Evolutionary conservation across 92 coral and sea anemone genomes (phyloP).

Genomic region (Siderastrea siderea): DNA sequence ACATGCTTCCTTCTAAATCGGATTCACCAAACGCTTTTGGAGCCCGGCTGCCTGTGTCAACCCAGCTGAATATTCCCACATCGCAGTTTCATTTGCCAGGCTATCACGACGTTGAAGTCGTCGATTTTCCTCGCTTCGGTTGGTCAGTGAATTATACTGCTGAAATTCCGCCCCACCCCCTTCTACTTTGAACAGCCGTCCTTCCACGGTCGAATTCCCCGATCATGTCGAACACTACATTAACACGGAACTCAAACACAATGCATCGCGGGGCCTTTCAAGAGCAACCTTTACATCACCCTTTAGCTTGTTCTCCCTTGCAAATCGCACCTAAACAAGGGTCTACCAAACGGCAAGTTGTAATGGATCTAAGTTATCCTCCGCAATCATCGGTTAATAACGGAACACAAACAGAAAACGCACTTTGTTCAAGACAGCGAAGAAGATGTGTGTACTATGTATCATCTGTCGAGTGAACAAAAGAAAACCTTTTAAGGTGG

Average conservation of each 20-base stretch:
- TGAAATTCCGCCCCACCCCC: too few relatives aligned
- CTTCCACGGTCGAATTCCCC: too few relatives aligned
- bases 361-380: not conserved
- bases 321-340: not conserved
- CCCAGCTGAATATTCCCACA: not conserved
- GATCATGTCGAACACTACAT: too few relatives aligned
- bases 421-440: slow-evolving; percentile 8
- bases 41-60: not conserved
- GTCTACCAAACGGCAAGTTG: too few relatives aligned
- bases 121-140: too few relatives aligned
- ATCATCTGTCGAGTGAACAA: slow-evolving; percentile 15
- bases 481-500: slow-evolving; percentile 37
- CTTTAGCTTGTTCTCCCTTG: not conserved
- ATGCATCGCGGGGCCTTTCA: too few relatives aligned
- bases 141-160: too few relatives aligned
- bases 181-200: too few relatives aligned
- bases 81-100: slow-evolving; percentile 9
- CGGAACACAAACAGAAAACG: slow-evolving; percentile 17
- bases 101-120: too few relatives aligned
- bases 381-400: not conserved
- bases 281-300: not conserved
- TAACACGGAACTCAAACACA: too few relatives aligned
- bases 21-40: not conserved
- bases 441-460: slow-evolving; percentile 40
- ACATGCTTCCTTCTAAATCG: not conserved